Percentiles rank a stretch among this genome's conserved stretches.
phyloP scores from a whole-genome alignment of 2,113 vertebrate genomes.

The Embiotoca jacksoni region DNA sequence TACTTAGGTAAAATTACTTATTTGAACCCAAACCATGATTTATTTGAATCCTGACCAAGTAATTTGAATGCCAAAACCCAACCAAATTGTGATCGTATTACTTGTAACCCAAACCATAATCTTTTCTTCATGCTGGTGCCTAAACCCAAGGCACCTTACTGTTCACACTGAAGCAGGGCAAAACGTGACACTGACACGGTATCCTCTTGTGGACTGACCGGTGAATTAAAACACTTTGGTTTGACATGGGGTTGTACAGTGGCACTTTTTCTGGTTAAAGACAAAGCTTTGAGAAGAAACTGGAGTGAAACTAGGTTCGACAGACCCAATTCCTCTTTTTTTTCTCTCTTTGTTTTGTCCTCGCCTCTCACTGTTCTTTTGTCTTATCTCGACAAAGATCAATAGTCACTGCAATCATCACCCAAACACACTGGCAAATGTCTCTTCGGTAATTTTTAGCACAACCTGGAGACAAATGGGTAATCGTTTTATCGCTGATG shows the following conservation, averaged over 20 bases:
- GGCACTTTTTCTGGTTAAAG: constrained; percentile 1
- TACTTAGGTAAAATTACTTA: no score
- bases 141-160: no score
- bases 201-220: no score
- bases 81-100: no score
- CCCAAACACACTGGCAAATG: constrained; percentile 61
- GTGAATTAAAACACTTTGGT: no score
- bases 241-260: background rate
- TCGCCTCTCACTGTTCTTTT: constrained; percentile 16
- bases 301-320: constrained; percentile 48
- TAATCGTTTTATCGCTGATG: constrained; percentile 63
- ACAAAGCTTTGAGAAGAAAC: constrained; percentile 5
- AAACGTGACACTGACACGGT: no score
- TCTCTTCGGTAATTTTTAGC: constrained; percentile 68
- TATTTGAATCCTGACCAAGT: no score
- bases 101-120: no score
- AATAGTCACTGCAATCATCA: constrained; percentile 53
- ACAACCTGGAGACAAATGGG: constrained; percentile 72
- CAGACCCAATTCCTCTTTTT: constrained; percentile 16
- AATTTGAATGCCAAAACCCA: no score
- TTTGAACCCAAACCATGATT: no score
- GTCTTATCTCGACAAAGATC: constrained; percentile 62
- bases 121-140: no score
- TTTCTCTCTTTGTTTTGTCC: constrained; percentile 15
- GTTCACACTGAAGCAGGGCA: no score